Evolutionary conservation across 2,113 vertebrate species (phyloP), one percentile per base, ranked within the genome.

Genomic region (Galbula dea): DNA sequence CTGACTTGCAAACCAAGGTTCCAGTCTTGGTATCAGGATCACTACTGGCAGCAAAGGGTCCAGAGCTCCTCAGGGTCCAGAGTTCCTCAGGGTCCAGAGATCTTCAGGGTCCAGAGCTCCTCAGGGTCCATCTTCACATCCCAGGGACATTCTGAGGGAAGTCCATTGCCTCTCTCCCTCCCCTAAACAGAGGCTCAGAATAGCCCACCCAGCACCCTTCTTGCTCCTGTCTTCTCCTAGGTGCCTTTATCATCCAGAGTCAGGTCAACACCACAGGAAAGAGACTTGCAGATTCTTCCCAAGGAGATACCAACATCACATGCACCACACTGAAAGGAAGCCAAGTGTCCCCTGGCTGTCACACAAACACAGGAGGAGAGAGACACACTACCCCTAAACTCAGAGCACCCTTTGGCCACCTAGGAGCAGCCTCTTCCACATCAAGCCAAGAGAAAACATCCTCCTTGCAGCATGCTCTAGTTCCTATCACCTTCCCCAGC

Each of bases 371-470:
- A 79, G 67, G 71, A 94, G 78, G 85, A 87, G 77, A 91, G 37
- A 90, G 71, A 92, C 10, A 26, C 2, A 3, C 74, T 45, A 46
- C 75, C 84, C 84, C 77, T 49, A 76, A 72, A 85, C 58, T 66
- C 48, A 29, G 75, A 93, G 93, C 83, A 91, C 85, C 89, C 93
- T 91, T 91, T 29, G 93, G 85, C 87, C 83, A 78, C 65, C 55
- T 22, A 36, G 43, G 54, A 95, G 94, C 94, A 89, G 83, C 94
- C 48, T 83, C 78, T 81, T 67, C 76, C 88, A 55, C 4, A 58
- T 43, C 66, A 49, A n/a, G n/a, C n/a, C n/a, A n/a, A n/a, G n/a
- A n/a, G n/a, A 12, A 32, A n/a, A 48, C 1, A 23, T 0, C 65
- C 54, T 86, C 2, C 4, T 41, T 22, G 81, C 59, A 58, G 91